Percentiles rank a stretch among this genome's conserved stretches.
These are phyloP conservation scores for Anticlea derivata DNA, from an alignment of 2,888 invertebrate genomes.

Conservation along the genomic window DNA sequence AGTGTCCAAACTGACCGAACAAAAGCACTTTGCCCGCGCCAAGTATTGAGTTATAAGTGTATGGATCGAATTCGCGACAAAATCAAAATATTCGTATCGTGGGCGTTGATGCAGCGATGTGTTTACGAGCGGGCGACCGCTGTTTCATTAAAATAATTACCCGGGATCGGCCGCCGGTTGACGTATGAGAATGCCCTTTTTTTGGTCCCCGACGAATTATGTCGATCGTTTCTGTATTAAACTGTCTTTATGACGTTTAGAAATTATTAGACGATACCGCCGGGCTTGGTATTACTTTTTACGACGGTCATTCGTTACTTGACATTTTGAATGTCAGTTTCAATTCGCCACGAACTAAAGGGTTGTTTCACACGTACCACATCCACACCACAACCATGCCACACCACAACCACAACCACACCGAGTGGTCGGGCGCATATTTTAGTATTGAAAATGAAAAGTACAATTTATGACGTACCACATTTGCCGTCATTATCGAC, in stretches of 20 bases:
- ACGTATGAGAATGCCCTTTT: conserved; percentile 51
- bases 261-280: conserved; percentile 33
- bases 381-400: too few relatives aligned
- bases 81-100: conserved; percentile 55
- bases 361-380: too few relatives aligned
- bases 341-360: conserved; percentile 18
- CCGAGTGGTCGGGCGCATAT: too few relatives aligned
- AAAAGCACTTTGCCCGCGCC: conserved; percentile 33
- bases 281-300: conserved; percentile 17
- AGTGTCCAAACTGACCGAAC: conserved; percentile 29
- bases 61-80: conserved; percentile 47
- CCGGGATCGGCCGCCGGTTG: conserved; percentile 48
- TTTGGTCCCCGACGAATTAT: conserved; percentile 46
- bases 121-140: conserved; percentile 55
- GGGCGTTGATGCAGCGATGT: conserved; percentile 57
- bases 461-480: too few relatives aligned
- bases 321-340: conserved; percentile 22
- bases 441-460: too few relatives aligned
- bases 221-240: conserved; percentile 37
- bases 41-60: conserved; percentile 30
- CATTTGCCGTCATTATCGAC: too few relatives aligned
- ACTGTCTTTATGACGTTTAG: conserved; percentile 33
- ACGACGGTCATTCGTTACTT: conserved; percentile 16
- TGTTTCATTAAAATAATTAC: conserved; percentile 66
- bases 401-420: too few relatives aligned